Evolutionary conservation across 1,140 invertebrate species (phyloP).

Genomic region (Drusus annulatus): DNA sequence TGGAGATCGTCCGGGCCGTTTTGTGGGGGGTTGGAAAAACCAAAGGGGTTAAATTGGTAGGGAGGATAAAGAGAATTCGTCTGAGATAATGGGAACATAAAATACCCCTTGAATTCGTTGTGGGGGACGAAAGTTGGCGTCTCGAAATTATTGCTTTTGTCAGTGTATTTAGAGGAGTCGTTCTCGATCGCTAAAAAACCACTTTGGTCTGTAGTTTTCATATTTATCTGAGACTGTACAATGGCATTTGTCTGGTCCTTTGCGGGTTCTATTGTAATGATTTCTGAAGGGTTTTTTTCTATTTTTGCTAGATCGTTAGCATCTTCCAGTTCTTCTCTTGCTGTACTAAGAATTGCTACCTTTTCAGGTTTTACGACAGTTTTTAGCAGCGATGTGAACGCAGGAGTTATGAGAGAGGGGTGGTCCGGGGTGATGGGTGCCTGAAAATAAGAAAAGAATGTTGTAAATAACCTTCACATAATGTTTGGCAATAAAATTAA

Average conservation of each 20-base stretch:
- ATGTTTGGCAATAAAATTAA: no score
- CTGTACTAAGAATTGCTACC: neutral
- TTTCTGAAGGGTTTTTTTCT: slow-evolving; percentile 4
- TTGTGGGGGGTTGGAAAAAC: neutral
- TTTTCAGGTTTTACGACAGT: neutral
- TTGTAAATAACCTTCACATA: no score
- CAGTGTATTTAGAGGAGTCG: neutral
- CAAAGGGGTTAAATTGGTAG: neutral
- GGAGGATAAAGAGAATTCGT: slow-evolving; percentile 6
- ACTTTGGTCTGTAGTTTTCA: no score
- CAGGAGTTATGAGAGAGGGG: slow-evolving; percentile 21
- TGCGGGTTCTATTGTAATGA: neutral
- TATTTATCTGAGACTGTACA: no score
- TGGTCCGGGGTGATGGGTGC: slow-evolving; percentile 11
- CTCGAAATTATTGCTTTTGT: neutral
- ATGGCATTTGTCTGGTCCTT: neutral
- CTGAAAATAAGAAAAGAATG: neutral
- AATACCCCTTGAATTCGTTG: neutral
- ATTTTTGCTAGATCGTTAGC: neutral
- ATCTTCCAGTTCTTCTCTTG: neutral
- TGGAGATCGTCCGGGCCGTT: neutral
- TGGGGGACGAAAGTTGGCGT: neutral
- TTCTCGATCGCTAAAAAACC: neutral
- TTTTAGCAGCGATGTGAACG: slow-evolving; percentile 35
- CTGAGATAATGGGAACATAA: slow-evolving; percentile 11